phyloP scores from a whole-genome alignment of 2,113 vertebrate species.

The Merops nubicus region DNA sequence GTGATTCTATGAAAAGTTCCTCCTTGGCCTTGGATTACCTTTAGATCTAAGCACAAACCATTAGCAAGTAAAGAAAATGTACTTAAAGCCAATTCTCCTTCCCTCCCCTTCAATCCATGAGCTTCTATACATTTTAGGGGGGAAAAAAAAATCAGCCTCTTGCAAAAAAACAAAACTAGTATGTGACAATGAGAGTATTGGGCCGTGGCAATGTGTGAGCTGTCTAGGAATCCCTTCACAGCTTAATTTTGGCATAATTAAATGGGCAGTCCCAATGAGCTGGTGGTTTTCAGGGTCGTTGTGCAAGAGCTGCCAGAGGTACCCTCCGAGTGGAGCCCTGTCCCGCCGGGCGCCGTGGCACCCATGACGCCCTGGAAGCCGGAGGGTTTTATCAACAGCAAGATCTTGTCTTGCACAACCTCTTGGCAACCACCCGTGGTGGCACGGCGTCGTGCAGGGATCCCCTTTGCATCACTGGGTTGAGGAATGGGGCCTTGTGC shows the following conservation, averaged over 20 bases:
- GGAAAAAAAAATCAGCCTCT: background rate
- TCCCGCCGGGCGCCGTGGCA: accelerated
- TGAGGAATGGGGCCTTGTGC: background rate
- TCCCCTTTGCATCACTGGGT: accelerated
- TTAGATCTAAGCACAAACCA: background rate
- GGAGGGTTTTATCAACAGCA: background rate
- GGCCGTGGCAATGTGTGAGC: background rate
- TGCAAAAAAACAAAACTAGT: background rate
- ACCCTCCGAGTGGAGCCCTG: accelerated
- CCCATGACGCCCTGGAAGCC: background rate
- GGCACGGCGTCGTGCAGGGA: background rate
- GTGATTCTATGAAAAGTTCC: no score
- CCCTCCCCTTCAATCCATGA: background rate
- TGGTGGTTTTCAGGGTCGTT: background rate
- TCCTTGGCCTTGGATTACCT: background rate
- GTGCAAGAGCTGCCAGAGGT: background rate
- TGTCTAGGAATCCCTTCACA: background rate
- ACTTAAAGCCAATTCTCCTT: background rate
- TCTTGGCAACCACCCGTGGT: background rate
- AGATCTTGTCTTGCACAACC: background rate
- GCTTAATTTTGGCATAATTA: background rate
- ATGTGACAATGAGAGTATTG: background rate
- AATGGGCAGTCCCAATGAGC: background rate
- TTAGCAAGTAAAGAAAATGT: background rate
- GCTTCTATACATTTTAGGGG: background rate